Conservation (phyloP, 2,113 vertebrate genomes). For the Ailurus styani region DNA sequence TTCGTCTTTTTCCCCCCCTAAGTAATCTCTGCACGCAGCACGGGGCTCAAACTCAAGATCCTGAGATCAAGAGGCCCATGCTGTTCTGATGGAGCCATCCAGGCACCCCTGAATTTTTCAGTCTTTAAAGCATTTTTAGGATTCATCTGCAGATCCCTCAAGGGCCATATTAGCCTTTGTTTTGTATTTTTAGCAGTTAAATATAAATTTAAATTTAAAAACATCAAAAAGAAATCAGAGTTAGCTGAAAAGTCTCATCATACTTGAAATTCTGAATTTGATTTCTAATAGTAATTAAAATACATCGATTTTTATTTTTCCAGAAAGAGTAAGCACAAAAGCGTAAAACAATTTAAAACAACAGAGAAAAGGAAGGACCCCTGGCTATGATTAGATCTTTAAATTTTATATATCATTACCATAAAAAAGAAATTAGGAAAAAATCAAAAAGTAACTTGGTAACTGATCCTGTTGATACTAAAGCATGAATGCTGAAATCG, state of each 20-base stretch:
- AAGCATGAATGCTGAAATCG: background rate
- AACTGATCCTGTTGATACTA: background rate
- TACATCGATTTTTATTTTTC: background rate
- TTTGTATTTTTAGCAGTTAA: constrained; percentile 32
- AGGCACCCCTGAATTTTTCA: background rate
- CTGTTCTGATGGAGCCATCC: background rate
- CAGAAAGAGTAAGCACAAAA: background rate
- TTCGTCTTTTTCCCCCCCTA: background rate
- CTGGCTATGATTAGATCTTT: background rate
- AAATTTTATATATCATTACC: background rate
- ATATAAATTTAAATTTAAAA: background rate
- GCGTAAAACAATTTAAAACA: background rate
- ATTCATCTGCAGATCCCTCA: background rate
- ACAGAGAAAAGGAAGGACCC: background rate
- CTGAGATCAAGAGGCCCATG: background rate
- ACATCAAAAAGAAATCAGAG: background rate
- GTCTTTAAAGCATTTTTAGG: background rate
- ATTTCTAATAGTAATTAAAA: background rate
- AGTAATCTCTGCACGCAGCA: background rate
- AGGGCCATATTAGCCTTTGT: background rate
- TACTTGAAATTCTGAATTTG: background rate
- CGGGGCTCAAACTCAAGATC: background rate
- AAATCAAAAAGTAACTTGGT: background rate
- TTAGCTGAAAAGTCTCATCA: background rate
- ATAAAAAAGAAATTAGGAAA: background rate